Base-by-base conservation (phyloP, 2,888 invertebrate species). In the Cantharis nigra region DNA sequence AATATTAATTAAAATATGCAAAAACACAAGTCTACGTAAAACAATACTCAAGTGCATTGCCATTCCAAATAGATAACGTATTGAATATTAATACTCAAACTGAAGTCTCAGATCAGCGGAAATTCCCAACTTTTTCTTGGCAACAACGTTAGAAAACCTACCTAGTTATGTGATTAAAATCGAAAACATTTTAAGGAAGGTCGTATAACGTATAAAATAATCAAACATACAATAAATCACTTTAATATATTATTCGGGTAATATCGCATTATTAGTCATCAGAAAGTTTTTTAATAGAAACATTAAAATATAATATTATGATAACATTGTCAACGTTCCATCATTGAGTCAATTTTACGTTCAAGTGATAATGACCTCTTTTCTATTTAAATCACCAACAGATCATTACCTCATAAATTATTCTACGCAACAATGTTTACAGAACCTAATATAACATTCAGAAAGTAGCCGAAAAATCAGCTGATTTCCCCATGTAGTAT, bases 51-150 rank as follows among this genome's bases (percentile, higher is more conserved):
- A 76, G 72, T 72, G 33, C 76, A 69, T 70, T 76, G 69, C 72
- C 72, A 72, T 72, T 63, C 70, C 3, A 70, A 33, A 23, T 49
- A 49, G 23, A 64, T 33, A 67, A 49, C 64, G 69, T 69, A 64
- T 69, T 76, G 76, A 76, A 76, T 76, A 65, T 76, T 72, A 72
- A 76, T 67, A 70, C 20, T 64, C 14, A 70, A 70, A 69, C 16
- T 63, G 16, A 69, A 70, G 74, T 28, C 71, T 64, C 70, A 11
- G 75, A 75, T 75, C 71, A 70, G 70, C 75, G 75, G 75, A 75
- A 75, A 75, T 75, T 63, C 74, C 75, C 75, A 75, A 63, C 75
- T 75, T 71, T 74, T 75, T 75, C 75, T 75, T 75, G 75, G 75
- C 75, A 75, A 26, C 71, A 71, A 33, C 49, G 30, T 23, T 65